Conservation (phyloP, 2,888 invertebrate genomes). For the Melangyna quadrimaculata region DNA sequence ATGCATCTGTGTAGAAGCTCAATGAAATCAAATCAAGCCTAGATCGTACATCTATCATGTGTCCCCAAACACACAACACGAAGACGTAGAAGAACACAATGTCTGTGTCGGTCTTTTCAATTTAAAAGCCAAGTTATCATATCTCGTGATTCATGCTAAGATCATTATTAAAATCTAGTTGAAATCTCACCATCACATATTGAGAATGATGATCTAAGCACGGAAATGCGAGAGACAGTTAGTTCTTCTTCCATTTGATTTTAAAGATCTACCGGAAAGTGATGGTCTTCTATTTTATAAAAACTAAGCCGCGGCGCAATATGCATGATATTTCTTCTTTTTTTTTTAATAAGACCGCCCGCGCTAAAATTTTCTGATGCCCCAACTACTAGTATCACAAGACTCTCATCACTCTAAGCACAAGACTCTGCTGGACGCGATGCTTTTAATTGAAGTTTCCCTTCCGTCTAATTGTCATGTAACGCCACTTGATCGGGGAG, state of each 20-base stretch:
- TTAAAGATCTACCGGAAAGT: constrained; percentile 60
- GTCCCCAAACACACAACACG: background rate
- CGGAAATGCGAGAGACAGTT: constrained; percentile 47
- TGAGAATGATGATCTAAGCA: constrained; percentile 69
- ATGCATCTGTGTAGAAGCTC: constrained; percentile 21
- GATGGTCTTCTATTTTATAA: constrained; percentile 17
- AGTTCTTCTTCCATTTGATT: background rate
- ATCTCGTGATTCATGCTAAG: constrained; percentile 53
- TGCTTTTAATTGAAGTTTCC: constrained; percentile 72
- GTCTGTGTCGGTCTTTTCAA: constrained; percentile 52
- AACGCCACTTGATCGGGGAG: constrained; percentile 68
- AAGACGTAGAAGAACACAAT: background rate
- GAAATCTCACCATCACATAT: constrained; percentile 49
- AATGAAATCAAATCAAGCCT: constrained; percentile 42
- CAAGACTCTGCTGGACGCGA: background rate
- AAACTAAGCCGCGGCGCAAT: constrained; percentile 36
- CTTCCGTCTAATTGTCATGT: constrained; percentile 71
- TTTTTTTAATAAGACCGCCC: constrained; percentile 63
- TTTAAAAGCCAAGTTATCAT: constrained; percentile 12
- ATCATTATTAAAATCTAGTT: constrained; percentile 7
- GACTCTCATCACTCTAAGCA: background rate
- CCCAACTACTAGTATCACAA: constrained; percentile 2
- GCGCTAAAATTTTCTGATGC: constrained; percentile 48
- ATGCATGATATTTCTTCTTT: constrained; percentile 21
- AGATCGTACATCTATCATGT: background rate